phyloP scores from a whole-genome alignment of 2,113 vertebrate genomes.

The Esox niger region DNA sequence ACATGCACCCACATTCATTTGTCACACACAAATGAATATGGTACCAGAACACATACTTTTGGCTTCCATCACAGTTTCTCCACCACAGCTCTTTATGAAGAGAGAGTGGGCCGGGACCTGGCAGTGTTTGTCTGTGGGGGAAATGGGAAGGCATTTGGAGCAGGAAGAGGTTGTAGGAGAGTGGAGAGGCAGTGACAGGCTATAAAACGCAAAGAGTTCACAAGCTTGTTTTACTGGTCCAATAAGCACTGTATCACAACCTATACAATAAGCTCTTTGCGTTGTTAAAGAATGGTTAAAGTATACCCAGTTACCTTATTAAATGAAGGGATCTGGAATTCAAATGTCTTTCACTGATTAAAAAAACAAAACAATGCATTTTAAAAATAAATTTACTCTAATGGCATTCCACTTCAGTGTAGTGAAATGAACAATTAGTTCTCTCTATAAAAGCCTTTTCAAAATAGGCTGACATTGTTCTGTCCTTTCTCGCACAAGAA shows the following conservation, averaged over 20 bases:
- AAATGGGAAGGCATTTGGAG: conserved; percentile 16
- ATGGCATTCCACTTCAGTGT: conserved; percentile 57
- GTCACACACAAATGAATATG: conserved; percentile 7
- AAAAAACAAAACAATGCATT: no score
- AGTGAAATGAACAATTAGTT: conserved; percentile 52
- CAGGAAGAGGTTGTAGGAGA: conserved; percentile 7
- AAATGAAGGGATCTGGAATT: conserved; percentile 49
- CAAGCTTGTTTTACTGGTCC: no score
- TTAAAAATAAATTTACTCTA: conserved; percentile 61
- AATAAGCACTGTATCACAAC: no score
- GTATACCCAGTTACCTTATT: conserved; percentile 48
- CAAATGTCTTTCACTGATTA: no score
- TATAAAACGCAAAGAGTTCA: no score
- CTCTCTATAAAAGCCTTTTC: conserved; percentile 3
- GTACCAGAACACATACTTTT: no score
- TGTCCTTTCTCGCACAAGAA: no score
- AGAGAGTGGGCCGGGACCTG: conserved; percentile 23
- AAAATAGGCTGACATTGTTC: background rate
- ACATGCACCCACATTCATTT: conserved; percentile 17
- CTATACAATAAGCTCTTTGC: no score
- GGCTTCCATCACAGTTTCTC: conserved; percentile 23
- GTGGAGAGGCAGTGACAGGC: background rate
- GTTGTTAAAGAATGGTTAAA: no score
- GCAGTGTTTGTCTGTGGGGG: conserved; percentile 21
- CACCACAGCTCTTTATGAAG: conserved; percentile 40